phyloP scores from a whole-genome alignment of 2,113 vertebrate genomes.

The Dendrocopos noguchii region DNA sequence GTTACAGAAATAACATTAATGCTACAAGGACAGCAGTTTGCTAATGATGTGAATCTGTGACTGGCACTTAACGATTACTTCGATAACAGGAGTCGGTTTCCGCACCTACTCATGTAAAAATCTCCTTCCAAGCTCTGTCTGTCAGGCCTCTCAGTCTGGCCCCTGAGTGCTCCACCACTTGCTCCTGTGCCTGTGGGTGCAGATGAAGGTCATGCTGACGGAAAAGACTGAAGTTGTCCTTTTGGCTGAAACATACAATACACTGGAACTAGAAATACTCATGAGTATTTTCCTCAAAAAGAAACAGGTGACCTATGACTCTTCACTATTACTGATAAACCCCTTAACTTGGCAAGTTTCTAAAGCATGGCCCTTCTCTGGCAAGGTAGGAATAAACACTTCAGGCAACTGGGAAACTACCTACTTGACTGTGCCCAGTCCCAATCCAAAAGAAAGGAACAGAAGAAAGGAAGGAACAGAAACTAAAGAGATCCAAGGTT shows the following conservation, averaged over 20 bases:
- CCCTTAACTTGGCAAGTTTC: neutral
- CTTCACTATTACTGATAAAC: neutral
- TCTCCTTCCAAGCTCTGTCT: neutral
- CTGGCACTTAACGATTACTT: neutral
- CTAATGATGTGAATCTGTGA: accelerated
- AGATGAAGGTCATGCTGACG: neutral
- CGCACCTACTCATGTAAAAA: neutral
- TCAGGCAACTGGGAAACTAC: neutral
- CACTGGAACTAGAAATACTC: accelerated
- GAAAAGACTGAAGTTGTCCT: neutral
- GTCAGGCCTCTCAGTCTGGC: neutral
- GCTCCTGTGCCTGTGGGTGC: accelerated
- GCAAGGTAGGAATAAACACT: neutral
- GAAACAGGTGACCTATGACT: neutral
- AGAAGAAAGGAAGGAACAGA: neutral
- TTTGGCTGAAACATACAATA: neutral
- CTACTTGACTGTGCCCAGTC: neutral
- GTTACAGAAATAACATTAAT: neutral
- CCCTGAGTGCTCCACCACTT: neutral
- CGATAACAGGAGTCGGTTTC: neutral
- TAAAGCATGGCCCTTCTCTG: accelerated
- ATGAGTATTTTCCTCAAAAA: neutral
- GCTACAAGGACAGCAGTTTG: neutral
- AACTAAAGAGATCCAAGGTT: neutral
- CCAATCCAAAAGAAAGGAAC: neutral